Evolutionary conservation across 2,797 vertebrate species (phyloP), one percentile per base, ranked within the genome.

Genomic region (Tympanoctomys barrerae): DNA sequence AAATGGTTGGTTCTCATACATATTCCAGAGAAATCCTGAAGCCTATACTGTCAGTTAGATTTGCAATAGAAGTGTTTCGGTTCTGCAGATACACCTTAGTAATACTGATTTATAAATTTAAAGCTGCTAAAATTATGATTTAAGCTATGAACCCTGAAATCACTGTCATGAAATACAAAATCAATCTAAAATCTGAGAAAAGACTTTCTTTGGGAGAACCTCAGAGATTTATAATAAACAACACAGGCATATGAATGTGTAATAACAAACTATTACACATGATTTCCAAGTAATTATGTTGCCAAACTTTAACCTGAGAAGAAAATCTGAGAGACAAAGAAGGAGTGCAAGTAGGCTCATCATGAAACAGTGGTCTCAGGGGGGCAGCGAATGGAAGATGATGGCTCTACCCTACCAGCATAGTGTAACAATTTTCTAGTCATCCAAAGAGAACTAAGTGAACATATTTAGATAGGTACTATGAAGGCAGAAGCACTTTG

Each of bases 1-100:
- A 98, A 98, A 98, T 98, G 98, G 97, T 97, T 98, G 98, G 97
- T 98, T 98, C 98, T 99, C 98, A 98, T 98, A 98, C 98, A 98
- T 98, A 98, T 99, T 99, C 98, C 97, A 97, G 96, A 97, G 97
- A 97, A 98, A 98, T 98, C 98, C 98, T 97, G 82, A 98, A 93
- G 62, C 90, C 97, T 96, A 88, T 97, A 98, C 98, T 98, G 98
- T 98, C 97, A 97, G 97, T 98, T 97, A 98, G 98, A 98, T 98
- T 98, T 98, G 97, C 97, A 98, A 97, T 97, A 97, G 98, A 98
- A 98, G 97, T 97, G 94, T 98, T 98, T 98, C 97, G 96, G 96
- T 98, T 98, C 97, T 98, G 98, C 97, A 98, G 94, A 97, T 98
- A 98, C 97, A 98, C 98, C 98, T 98, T 98, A 97, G 97, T 97